Percentiles rank a stretch among this genome's conserved stretches.
phyloP scores from a whole-genome alignment of 2,888 invertebrate species.

The Sipha maydis region DNA sequence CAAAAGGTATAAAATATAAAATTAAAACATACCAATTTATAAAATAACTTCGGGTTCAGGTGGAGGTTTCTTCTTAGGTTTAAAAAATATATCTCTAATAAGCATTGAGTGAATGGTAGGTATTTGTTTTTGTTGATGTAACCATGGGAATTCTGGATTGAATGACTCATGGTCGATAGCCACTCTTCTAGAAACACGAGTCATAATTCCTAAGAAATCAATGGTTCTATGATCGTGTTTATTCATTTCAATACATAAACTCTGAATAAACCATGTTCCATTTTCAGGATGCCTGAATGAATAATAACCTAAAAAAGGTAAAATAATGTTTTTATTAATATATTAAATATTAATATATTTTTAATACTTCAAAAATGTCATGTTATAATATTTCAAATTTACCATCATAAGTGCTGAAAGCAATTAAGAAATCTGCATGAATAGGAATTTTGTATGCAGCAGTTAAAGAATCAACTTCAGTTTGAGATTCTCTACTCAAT shows the following conservation, averaged over 20 bases:
- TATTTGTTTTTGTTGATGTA: constrained; percentile 75
- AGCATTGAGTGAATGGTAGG: constrained; percentile 76
- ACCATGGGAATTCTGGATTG: constrained; percentile 67
- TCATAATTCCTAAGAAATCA: constrained; percentile 75
- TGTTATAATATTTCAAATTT: constrained; percentile 63
- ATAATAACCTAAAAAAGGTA: constrained; percentile 70
- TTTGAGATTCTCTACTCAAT: constrained; percentile 65
- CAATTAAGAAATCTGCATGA: constrained; percentile 78
- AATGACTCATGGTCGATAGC: constrained; percentile 75
- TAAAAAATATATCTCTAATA: constrained; percentile 72
- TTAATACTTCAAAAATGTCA: background rate
- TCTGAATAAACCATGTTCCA: constrained; percentile 81
- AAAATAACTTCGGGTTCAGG: constrained; percentile 36
- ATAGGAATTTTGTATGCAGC: constrained; percentile 74
- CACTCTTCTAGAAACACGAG: constrained; percentile 73
- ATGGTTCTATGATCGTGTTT: constrained; percentile 68
- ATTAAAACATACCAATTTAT: constrained; percentile 23
- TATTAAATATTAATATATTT: background rate
- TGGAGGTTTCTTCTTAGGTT: constrained; percentile 63
- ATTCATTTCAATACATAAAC: constrained; percentile 73
- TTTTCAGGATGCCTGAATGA: constrained; percentile 76
- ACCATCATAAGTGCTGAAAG: constrained; percentile 79
- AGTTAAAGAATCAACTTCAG: constrained; percentile 66
- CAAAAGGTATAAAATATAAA: background rate
- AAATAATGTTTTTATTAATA: background rate